Evolutionary conservation across 2,797 vertebrate species (phyloP), one percentile per base, ranked within the genome.

Genomic region (Thunnus albacares): DNA sequence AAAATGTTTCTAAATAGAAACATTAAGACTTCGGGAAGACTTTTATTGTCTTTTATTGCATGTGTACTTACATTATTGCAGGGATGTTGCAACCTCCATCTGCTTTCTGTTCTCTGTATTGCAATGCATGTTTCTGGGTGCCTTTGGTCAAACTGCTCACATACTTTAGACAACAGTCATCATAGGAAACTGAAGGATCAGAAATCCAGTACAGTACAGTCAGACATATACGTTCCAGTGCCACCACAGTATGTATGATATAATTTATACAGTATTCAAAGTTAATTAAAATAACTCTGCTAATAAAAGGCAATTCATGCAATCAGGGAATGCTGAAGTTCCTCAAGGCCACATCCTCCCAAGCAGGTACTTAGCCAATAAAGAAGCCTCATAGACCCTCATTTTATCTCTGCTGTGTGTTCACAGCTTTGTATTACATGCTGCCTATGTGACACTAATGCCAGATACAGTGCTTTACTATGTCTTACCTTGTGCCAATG

Each of bases 61-160:
- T 22, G 1, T n/a, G n/a, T n/a, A 79, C 94, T 92, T 75, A 96
- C 96, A 96, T 82, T 26, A 93, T 20, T 3, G 96, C 96, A 2
- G 20, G 70, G 71, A 96, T 89, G 89, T 96, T 96, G 90, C 96
- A 96, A 82, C 92, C 87, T 55, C 96, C 96, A 38, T 96, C 95
- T 2, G 67, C 3, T 69, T 87, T 69, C 73, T 96, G 96, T 28
- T 0, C 0, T 53, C 79, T 93, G 93, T 95, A 96, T 0, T 0
- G 4, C 0, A 66, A 43, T 24, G 88, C 89, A 3, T 61, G 69
- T 35, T 0, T 93, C 20, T 17, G 66, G 5, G 2, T 9, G 0
- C 0, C 0, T 0, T 0, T 0, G 11, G 0, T 38, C 1, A 93
- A 1, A 18, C 0, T 4, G 2, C 0, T 83, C 17, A 86, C 81